A percentile compares a stretch with the other conserved stretches of the same genome.
These are phyloP conservation scores for Rhinella marina DNA, from an alignment of 2,797 vertebrate species.

Conservation along the genomic window DNA sequence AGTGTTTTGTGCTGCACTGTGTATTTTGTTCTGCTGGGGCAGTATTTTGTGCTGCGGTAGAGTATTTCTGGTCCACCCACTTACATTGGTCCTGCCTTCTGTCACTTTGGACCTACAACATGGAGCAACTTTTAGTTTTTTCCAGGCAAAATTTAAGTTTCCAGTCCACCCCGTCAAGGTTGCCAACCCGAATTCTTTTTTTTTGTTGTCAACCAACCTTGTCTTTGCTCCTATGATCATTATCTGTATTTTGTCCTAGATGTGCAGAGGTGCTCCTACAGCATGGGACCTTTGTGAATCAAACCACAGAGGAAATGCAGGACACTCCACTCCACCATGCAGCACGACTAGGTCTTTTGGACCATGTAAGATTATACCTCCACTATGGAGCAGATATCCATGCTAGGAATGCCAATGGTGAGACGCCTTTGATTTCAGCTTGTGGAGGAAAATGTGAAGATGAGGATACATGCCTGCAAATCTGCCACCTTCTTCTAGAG, in stretches of 20 bases:
- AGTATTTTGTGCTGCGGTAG: no score
- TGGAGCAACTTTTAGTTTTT: no score
- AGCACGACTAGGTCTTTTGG: conserved; percentile 67
- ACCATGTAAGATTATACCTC: conserved; percentile 76
- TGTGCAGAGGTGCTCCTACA: conserved; percentile 76
- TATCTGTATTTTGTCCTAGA: conserved; percentile 63
- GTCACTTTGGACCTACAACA: no score
- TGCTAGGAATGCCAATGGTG: conserved; percentile 62
- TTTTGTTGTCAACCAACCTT: no score
- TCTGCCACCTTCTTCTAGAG: conserved; percentile 71
- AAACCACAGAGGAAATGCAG: conserved; percentile 63
- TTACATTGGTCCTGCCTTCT: no score
- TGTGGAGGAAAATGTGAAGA: conserved; percentile 57
- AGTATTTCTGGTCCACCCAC: no score
- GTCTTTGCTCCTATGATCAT: neutral
- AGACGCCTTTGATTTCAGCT: conserved; percentile 72
- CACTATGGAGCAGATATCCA: conserved; percentile 67
- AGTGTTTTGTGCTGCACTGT: no score
- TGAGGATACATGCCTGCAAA: conserved; percentile 60
- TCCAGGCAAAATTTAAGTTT: no score
- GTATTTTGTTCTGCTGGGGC: no score
- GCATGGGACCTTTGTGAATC: conserved; percentile 69
- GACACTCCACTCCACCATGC: conserved; percentile 77
- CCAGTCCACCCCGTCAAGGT: no score
- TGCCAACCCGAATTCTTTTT: no score